Percentiles rank a stretch among this genome's conserved stretches.
Conservation (phyloP, 2,888 invertebrate genomes). For the Drosophila pullipes region DNA sequence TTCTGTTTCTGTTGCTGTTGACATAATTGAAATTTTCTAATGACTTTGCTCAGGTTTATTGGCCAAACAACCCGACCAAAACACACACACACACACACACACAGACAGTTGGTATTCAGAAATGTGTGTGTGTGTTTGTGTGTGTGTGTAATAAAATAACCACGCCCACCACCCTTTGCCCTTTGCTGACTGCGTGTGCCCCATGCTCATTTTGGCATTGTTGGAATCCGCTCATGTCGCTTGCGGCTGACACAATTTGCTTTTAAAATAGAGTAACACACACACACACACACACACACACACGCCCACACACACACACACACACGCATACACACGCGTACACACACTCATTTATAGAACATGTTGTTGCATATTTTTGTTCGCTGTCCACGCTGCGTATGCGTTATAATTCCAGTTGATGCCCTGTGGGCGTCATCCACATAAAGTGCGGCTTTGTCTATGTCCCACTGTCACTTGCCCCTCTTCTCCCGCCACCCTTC, state of each 20-base stretch:
- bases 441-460: conserved; percentile 74
- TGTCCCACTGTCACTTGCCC: conserved; percentile 54
- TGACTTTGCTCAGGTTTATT: conserved; percentile 71
- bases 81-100: background rate
- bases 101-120: conserved; percentile 15
- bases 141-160: conserved; percentile 37
- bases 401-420: conserved; percentile 71
- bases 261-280: conserved; percentile 57
- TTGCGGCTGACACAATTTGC: conserved; percentile 58
- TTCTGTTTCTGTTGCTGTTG: conserved; percentile 47
- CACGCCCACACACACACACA: background rate
- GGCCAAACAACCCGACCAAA: conserved; percentile 51
- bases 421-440: conserved; percentile 72
- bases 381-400: conserved; percentile 51
- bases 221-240: conserved; percentile 41
- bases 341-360: background rate
- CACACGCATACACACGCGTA: background rate
- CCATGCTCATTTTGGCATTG: conserved; percentile 53
- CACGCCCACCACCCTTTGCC: conserved; percentile 1
- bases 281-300: background rate
- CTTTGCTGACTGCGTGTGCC: conserved; percentile 13
- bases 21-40: conserved; percentile 77
- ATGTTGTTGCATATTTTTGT: conserved; percentile 60
- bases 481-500: no score
- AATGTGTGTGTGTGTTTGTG: conserved; percentile 22